Conservation (phyloP, 1,140 invertebrate genomes). For the Meloidogyne hapla region DNA sequence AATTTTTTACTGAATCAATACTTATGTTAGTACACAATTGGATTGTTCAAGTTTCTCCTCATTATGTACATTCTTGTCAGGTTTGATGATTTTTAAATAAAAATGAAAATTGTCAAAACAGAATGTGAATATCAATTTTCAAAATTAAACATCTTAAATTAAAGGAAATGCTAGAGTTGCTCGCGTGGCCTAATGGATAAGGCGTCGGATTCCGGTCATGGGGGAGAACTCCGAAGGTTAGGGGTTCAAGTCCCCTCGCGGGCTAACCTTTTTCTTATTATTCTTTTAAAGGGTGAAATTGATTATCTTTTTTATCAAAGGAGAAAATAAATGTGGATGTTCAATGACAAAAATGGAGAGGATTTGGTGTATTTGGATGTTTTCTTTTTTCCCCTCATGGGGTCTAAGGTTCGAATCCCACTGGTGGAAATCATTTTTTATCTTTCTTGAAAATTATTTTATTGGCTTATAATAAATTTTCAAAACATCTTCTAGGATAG, state of each 20-base stretch:
- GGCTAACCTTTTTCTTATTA: background rate
- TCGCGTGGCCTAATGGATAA: constrained; percentile 4
- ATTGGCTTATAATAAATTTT: constrained; percentile 10
- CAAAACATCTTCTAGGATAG: background rate
- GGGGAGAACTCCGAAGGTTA: background rate
- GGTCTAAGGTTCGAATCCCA: no score
- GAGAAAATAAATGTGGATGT: no score
- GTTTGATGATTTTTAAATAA: constrained; percentile 26
- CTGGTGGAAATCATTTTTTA: no score
- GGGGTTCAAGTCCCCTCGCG: background rate
- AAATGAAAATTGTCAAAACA: no score
- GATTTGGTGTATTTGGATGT: no score
- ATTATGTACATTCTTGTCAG: constrained; percentile 75
- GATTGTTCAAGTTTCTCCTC: constrained; percentile 71
- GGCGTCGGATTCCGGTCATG: background rate
- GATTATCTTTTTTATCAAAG: no score
- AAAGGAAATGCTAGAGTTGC: background rate
- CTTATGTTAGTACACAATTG: constrained; percentile 68
- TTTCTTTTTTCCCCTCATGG: no score
- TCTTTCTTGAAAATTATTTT: no score
- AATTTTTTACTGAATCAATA: constrained; percentile 66
- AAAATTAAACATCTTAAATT: background rate
- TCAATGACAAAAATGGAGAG: no score
- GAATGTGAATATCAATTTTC: no score
- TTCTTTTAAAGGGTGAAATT: no score